Evolutionary conservation across 2,113 vertebrate species (phyloP).

Genomic region (Catharus fuscescens): DNA sequence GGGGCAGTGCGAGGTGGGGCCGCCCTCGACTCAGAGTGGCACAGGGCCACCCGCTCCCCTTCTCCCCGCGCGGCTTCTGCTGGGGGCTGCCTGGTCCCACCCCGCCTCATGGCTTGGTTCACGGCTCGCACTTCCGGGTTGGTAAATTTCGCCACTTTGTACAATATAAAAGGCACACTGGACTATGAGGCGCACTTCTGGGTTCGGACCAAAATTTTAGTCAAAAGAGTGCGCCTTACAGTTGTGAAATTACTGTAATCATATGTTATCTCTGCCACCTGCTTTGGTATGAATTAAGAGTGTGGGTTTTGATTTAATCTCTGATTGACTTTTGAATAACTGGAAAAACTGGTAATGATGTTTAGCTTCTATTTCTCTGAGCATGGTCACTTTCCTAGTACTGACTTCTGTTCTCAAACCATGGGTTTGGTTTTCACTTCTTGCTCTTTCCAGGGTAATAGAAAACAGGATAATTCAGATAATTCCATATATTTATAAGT

Average conservation of each 20-base stretch:
- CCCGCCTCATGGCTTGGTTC: no score
- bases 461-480: background rate
- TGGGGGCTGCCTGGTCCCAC: no score
- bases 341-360: background rate
- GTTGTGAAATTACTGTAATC: background rate
- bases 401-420: background rate
- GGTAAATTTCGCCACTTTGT: no score
- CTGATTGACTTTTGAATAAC: background rate
- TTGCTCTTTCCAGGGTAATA: background rate
- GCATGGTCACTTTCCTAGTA: background rate
- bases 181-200: no score
- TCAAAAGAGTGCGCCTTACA: no score
- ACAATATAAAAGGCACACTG: no score
- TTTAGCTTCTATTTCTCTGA: background rate
- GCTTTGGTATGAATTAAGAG: background rate
- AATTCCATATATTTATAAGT: background rate
- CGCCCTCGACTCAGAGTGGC: no score
- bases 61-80: no score
- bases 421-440: background rate
- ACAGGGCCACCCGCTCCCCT: no score
- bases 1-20: no score
- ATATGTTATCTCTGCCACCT: background rate
- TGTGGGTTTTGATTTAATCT: background rate
- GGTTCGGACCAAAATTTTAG: no score
- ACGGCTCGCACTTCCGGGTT: no score